Evolutionary conservation across 2,888 invertebrate genomes (phyloP).

Genomic region (Troides helena): DNA sequence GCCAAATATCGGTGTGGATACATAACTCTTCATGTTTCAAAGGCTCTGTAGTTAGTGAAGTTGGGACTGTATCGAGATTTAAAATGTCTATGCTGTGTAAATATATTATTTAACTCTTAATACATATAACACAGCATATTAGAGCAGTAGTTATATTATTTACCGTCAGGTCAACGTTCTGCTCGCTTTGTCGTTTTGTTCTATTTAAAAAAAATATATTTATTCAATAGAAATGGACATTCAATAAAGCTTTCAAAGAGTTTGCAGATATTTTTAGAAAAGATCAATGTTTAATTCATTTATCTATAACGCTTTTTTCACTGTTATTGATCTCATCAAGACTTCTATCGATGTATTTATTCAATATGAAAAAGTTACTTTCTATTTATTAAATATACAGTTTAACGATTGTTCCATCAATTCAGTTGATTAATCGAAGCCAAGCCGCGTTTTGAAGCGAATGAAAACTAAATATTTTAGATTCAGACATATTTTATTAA

Average conservation of each 20-base stretch:
- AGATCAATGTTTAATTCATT: background rate
- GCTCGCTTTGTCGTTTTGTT: no score
- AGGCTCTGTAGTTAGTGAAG: no score
- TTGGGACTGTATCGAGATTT: no score
- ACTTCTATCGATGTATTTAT: background rate
- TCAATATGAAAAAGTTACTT: background rate
- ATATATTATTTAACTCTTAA: no score
- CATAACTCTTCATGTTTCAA: no score
- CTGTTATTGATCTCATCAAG: background rate
- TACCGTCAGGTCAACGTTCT: no score
- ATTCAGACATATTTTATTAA: background rate
- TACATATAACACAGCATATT: no score
- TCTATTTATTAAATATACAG: background rate
- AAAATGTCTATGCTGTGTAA: no score
- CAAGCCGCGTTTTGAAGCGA: background rate
- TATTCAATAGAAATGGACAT: background rate
- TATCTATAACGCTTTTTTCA: background rate
- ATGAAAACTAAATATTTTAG: background rate
- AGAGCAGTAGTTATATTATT: no score
- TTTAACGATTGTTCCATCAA: no score
- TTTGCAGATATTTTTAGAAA: background rate
- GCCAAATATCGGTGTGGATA: no score
- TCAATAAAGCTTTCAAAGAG: background rate
- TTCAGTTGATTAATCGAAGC: background rate
- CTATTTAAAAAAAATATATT: no score